Evolutionary conservation across 2,888 invertebrate genomes (phyloP).

Genomic region (Apotomis betuletana): DNA sequence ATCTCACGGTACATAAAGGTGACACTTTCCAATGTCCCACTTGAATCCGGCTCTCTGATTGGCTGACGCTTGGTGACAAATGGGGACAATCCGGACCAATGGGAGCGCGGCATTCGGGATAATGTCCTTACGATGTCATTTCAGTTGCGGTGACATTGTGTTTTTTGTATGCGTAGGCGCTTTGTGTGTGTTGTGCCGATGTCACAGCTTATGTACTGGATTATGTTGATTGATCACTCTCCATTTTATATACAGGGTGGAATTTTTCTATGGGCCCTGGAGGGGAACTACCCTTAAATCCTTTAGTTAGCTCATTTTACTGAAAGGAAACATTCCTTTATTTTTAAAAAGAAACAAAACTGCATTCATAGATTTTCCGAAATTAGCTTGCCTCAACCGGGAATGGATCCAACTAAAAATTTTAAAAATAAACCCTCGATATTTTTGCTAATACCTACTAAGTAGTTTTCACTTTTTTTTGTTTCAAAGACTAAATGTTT

Average conservation of each 20-base stretch:
- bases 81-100: constrained; percentile 77
- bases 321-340: too few species aligned
- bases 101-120: constrained; percentile 51
- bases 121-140: constrained; percentile 46
- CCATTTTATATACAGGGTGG: neutral
- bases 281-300: too few species aligned
- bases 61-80: constrained; percentile 80
- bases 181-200: constrained; percentile 18
- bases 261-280: too few species aligned
- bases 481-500: too few species aligned
- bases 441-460: too few species aligned
- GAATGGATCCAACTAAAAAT: too few species aligned
- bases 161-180: constrained; percentile 9
- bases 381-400: too few species aligned
- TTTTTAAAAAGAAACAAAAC: too few species aligned
- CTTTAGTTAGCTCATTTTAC: too few species aligned
- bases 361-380: too few species aligned
- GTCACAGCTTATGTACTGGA: neutral
- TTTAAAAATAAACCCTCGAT: too few species aligned
- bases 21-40: constrained; percentile 74
- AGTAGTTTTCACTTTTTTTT: too few species aligned
- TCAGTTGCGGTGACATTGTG: constrained; percentile 40
- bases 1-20: constrained; percentile 61
- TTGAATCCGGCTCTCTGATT: constrained; percentile 64
- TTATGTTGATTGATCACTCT: neutral